Evolutionary conservation across 2,113 vertebrate species (phyloP), one percentile per base, ranked within the genome.

Genomic region (Crocuta crocuta): DNA sequence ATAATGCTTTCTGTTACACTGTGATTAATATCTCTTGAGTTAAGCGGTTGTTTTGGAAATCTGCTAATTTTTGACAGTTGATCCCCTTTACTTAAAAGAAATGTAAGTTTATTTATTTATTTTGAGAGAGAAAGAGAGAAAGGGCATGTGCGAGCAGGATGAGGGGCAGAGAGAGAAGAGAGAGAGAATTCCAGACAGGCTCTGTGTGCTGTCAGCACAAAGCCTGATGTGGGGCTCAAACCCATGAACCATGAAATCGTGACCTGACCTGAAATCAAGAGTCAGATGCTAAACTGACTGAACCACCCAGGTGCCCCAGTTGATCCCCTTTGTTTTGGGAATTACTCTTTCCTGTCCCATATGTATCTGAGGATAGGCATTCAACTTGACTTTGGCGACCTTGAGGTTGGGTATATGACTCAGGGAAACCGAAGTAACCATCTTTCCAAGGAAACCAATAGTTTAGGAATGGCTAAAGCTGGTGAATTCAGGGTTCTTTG

Each of bases 291-390:
- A 61, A 61, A 61, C 58, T 3, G 21, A 61, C 58, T 61, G 58
- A 61, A 6, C 5, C 58, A 21, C 21, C 19, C 58, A 23, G 2
- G 58, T 8, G 7, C 58, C 21, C 16, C 53, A 48, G 2, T 50
- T 5, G 26, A 16, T 31, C 3, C 1, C 10, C 4, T 35, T 66
- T 13, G n/a, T 11, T 13, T 43, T 45, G 39, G 2, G 19, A n/a
- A 6, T 84, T 19, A 3, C 0, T 4, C 19, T 80, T 23, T n/a
- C 12, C 17, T 2, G 7, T 8, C 8, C 6, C 16, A 17, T 26
- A 17, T 89, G 12, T 10, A 48, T 65, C n/a, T 89, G 70, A 89
- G 28, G 39, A 35, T 8, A 26, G 50, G n/a, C 17, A 31, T 71
- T 94, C 8, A 31, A 8, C 13, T 58, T 11, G 16, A 15, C 7